These are phyloP conservation scores for Drosophila lacteicornis DNA, from an alignment of 1,140 invertebrate species.

Conservation along the genomic window DNA sequence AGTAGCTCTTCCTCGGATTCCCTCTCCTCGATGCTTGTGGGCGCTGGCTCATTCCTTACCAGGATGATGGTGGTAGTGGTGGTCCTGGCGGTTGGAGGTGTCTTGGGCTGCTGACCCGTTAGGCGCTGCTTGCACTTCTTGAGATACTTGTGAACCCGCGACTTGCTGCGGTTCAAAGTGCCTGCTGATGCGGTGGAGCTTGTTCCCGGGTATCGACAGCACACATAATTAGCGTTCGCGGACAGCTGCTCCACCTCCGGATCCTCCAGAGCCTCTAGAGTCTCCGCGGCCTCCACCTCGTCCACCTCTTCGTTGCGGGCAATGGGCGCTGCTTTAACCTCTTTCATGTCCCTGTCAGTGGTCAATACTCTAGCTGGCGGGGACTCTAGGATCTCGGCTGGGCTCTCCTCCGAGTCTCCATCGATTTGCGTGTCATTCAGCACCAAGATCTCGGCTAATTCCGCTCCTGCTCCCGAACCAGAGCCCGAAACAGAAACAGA, in stretches of 20 bases:
- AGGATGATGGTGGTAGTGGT: constrained; percentile 62
- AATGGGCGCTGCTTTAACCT: constrained; percentile 71
- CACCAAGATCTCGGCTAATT: constrained; percentile 80
- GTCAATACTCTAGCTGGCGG: constrained; percentile 26
- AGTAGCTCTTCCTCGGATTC: constrained; percentile 9
- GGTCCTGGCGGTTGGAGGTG: constrained; percentile 17
- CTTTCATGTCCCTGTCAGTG: constrained; percentile 55
- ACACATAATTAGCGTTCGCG: constrained; percentile 75
- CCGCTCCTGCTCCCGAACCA: constrained; percentile 17
- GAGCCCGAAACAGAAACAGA: constrained; percentile 26
- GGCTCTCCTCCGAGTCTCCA: constrained; percentile 34
- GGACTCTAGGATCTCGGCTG: constrained; percentile 50
- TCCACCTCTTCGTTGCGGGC: constrained; percentile 69
- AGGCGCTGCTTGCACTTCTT: constrained; percentile 86
- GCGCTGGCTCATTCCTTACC: constrained; percentile 62
- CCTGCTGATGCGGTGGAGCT: constrained; percentile 14
- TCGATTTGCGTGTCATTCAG: constrained; percentile 83
- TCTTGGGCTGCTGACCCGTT: constrained; percentile 67
- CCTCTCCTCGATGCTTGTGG: constrained; percentile 25
- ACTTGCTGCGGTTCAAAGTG: constrained; percentile 83
- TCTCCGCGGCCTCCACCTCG: constrained; percentile 25
- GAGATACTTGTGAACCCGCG: constrained; percentile 86
- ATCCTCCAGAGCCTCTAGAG: constrained; percentile 8
- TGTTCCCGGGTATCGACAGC: constrained; percentile 70
- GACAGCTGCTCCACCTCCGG: constrained; percentile 52